Evolutionary conservation across 1,140 invertebrate species (phyloP), one percentile per base, ranked within the genome.

Genomic region (Caenorhabditis brenneri): DNA sequence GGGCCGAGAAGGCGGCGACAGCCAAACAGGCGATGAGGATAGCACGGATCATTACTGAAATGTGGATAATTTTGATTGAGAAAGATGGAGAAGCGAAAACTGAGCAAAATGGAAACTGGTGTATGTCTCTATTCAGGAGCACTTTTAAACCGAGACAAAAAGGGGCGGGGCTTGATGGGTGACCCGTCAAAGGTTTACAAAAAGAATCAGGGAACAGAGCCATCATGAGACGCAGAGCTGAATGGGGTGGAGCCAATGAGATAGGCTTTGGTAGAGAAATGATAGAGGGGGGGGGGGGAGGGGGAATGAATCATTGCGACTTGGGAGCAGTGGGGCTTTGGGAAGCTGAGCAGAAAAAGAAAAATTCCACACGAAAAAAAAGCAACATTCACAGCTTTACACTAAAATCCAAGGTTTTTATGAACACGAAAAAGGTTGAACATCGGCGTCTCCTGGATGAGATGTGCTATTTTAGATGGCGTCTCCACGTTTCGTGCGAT

Each of bases 11-110:
- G 39, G 36, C 51, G 46, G 39, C 36, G 29, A 31, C 31, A 60
- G 80, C 79, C 22, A 53, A 24, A 51, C 24, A n/a, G 80, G 80
- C 79, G 65, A 81, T 27, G 84, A 80, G 15, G 49, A 58, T 79
- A 27, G 55, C 33, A 33, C 81, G 81, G 81, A 69, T 65, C 81
- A 82, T 82, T 69, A 58, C 81, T 82, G 39, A 49, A 82, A 82
- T 65, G 6, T 58, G 49, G 53, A 19, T 15, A 9, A 60, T 0
- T n/a, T 5, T 7, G 48, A 49, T 49, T 79, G 78, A 10, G 27
- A 53, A 10, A 36, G 19, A 6, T 29, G 6, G 2, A 3, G 29
- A 49, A 10, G 36, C 19, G 58, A 65, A 6, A 10, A 42, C 6
- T 0, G 27, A 51, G 82, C 7, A 79, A 29, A 7, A 31, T 27